Conservation (phyloP, 2,888 invertebrate species). For the Amorpha juglandis region DNA sequence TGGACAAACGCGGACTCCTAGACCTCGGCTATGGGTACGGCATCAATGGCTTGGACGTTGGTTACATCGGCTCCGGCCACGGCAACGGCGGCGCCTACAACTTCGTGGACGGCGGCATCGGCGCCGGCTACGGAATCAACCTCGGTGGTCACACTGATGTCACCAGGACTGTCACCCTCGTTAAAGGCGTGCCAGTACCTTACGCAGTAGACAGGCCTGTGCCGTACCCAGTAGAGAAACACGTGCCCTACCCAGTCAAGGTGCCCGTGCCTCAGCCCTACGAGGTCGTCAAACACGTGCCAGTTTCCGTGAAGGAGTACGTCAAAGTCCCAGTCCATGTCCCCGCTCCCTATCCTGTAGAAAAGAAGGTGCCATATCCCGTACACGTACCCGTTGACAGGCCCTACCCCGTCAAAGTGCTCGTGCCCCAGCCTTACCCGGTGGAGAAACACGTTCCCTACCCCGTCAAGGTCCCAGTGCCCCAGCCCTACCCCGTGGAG, state of each 20-base stretch:
- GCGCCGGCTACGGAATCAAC: slow-evolving; percentile 55
- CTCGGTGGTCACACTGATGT: slow-evolving; percentile 79
- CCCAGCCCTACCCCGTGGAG: slow-evolving; percentile 91
- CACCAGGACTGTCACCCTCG: slow-evolving; percentile 86
- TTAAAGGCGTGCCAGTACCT: slow-evolving; percentile 87
- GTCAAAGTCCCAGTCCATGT: slow-evolving; percentile 92
- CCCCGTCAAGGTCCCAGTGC: slow-evolving; percentile 90
- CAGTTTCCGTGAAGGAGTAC: slow-evolving; percentile 90
- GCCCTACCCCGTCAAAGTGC: slow-evolving; percentile 91
- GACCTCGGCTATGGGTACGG: slow-evolving; percentile 93
- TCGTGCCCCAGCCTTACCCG: slow-evolving; percentile 91
- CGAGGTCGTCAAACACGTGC: slow-evolving; percentile 88
- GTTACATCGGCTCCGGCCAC: slow-evolving; percentile 87
- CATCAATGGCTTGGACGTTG: slow-evolving; percentile 89
- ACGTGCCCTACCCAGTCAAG: slow-evolving; percentile 87
- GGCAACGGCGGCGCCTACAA: slow-evolving; percentile 83
- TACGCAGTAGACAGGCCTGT: slow-evolving; percentile 86
- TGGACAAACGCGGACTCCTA: slow-evolving; percentile 92
- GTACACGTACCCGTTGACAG: slow-evolving; percentile 89
- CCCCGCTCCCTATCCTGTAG: slow-evolving; percentile 90
- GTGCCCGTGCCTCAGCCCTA: slow-evolving; percentile 89
- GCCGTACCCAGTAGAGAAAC: slow-evolving; percentile 87
- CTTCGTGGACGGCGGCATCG: slow-evolving; percentile 55
- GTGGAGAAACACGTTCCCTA: slow-evolving; percentile 90
- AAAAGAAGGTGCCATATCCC: slow-evolving; percentile 90